Evolutionary conservation across 2,113 vertebrate species (phyloP).

Genomic region (Megaceryle torquata): DNA sequence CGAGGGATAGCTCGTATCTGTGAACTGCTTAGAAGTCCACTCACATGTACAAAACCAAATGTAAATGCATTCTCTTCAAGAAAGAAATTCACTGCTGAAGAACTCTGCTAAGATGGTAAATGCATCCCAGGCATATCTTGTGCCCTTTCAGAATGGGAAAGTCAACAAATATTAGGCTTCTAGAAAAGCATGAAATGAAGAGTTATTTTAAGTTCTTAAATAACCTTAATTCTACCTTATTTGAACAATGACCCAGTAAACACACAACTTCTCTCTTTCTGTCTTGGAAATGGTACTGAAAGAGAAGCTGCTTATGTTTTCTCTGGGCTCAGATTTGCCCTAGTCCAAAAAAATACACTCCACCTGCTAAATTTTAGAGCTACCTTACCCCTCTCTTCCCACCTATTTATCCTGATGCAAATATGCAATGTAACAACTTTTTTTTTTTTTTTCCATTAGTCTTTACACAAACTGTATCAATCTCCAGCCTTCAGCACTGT

Average conservation of each 20-base stretch:
- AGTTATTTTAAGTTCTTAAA: constrained; percentile 13
- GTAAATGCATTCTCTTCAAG: background rate
- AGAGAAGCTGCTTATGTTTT: background rate
- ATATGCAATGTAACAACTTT: background rate
- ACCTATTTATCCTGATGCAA: background rate
- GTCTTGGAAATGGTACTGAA: background rate
- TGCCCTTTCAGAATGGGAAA: constrained; percentile 10
- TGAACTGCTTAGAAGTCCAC: background rate
- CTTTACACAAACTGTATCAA: background rate
- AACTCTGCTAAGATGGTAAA: background rate
- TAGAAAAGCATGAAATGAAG: background rate
- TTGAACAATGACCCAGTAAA: background rate
- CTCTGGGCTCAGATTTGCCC: background rate
- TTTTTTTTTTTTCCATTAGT: background rate
- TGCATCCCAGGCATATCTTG: background rate
- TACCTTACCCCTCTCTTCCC: background rate
- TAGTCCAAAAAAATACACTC: background rate
- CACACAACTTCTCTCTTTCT: background rate
- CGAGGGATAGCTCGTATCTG: background rate
- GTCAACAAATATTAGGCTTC: background rate
- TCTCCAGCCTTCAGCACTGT: background rate
- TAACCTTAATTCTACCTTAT: constrained; percentile 17
- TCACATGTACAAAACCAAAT: background rate
- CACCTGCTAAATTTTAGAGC: background rate
- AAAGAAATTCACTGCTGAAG: background rate